Evolutionary conservation across 2,113 vertebrate genomes (phyloP), one percentile per base, ranked within the genome.

Genomic region (Eretmochelys imbricata): DNA sequence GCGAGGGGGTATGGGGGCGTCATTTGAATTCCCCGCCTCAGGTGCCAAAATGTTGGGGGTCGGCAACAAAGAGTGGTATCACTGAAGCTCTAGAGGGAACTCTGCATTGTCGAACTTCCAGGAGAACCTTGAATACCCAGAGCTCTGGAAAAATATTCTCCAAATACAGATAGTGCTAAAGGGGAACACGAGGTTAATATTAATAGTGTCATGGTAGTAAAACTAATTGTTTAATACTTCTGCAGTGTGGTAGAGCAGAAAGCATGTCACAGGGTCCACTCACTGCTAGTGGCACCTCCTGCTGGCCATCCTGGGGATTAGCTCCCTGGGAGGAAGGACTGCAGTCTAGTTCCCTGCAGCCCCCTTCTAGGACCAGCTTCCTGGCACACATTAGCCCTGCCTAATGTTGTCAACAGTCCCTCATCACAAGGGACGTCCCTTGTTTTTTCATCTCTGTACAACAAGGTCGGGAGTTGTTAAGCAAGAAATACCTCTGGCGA

Each of bases 71-170:
- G 59, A 89, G 81, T 91, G 85, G 75, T 57, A 94, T 89, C 83
- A 83, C 31, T 69, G 79, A 94, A 96, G 65, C 84, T 59, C 85
- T 87, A 87, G 92, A 76, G 29, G 91, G 91, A 95, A 88, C 65
- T 81, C 53, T 54, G 5, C 1, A 0, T 83, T 87, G 84, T 85
- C 79, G 87, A 95, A 95, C 86, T 89, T 95, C 91, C 81, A 65
- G 78, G 57, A 87, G 14, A 48, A 91, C 82, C 79, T 92, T 83
- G n/a, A 95, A 90, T 94, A 91, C 11, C 46, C 5, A 1, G 8
- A 62, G 49, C 51, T 95, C 84, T 93, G 72, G 89, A 54, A 76
- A 54, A 78, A 86, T 82, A 17, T 91, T 17, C 9, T 72, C 48
- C 6, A 95, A 94, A 93, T 69, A 1, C 85, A 92, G 93, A 92